Conservation (phyloP, 2,888 invertebrate genomes). For the Mystacides longicornis region DNA sequence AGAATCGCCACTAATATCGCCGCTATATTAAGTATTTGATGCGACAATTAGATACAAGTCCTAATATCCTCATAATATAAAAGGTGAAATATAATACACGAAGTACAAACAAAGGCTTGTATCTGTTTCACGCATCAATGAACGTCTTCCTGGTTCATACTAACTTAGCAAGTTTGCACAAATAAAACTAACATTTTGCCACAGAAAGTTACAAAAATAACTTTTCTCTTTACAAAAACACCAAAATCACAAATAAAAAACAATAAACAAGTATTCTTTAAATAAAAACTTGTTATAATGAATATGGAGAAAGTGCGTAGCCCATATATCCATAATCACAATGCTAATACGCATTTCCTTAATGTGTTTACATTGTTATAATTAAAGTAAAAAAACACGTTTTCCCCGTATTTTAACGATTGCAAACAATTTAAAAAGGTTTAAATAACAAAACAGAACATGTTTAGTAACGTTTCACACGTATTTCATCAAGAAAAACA, state of each 20-base stretch:
- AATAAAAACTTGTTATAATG: too few relatives aligned
- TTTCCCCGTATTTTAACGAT: not conserved
- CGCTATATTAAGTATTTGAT: slow-evolving; percentile 3
- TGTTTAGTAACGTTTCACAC: not conserved
- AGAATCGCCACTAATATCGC: slow-evolving; percentile 13
- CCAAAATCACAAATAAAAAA: too few relatives aligned
- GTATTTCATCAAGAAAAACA: not conserved
- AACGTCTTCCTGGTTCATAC: not conserved
- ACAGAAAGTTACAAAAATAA: too few relatives aligned
- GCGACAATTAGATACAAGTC: too few relatives aligned
- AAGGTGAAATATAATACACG: slow-evolving; percentile 6
- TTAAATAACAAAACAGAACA: not conserved
- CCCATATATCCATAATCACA: not conserved
- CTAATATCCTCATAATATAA: too few relatives aligned
- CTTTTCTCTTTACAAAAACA: too few relatives aligned
- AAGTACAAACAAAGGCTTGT: not conserved
- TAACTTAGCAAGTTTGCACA: too few relatives aligned
- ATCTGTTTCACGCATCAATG: not conserved
- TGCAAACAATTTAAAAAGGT: not conserved
- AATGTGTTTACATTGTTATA: not conserved
- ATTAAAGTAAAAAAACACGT: not conserved
- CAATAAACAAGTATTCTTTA: too few relatives aligned
- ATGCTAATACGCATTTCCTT: not conserved
- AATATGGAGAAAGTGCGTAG: slow-evolving; percentile 1
- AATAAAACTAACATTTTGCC: too few relatives aligned